A percentile compares a stretch with the other conserved stretches of the same genome.
These are phyloP conservation scores for Rhinophrynus dorsalis DNA, from an alignment of 2,797 vertebrate species.

Conservation along the genomic window DNA sequence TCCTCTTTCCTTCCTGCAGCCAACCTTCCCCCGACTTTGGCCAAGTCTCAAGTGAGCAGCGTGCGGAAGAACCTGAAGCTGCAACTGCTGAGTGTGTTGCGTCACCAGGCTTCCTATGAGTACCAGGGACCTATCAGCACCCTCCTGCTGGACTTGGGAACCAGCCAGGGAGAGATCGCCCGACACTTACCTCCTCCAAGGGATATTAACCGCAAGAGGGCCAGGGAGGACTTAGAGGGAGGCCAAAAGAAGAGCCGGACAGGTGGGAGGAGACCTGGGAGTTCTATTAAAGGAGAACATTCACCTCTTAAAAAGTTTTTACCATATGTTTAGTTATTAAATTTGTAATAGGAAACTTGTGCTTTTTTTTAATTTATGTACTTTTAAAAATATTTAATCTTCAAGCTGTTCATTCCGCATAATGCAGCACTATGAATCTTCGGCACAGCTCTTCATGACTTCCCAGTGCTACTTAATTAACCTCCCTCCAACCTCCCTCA, in stretches of 20 bases:
- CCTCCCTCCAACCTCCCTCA: no score
- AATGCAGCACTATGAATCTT: no score
- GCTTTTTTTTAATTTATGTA: no score
- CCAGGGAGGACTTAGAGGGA: constrained; percentile 78
- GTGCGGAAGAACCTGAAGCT: constrained; percentile 94
- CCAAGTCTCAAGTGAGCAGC: constrained; percentile 96
- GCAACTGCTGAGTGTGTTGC: constrained; percentile 86
- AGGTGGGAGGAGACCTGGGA: constrained; percentile 66
- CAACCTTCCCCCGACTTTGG: constrained; percentile 89
- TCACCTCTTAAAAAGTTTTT: no score
- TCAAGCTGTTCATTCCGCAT: no score
- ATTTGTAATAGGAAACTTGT: no score
- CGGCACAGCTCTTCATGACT: no score
- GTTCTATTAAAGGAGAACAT: no score
- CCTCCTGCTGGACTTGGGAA: constrained; percentile 87
- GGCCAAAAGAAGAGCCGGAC: constrained; percentile 89
- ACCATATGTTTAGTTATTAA: no score
- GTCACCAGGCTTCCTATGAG: constrained; percentile 85
- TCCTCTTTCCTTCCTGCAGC: constrained; percentile 64
- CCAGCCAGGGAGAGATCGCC: constrained; percentile 85
- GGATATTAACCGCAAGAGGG: constrained; percentile 76
- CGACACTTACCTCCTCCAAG: constrained; percentile 77
- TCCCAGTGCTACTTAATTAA: no score
- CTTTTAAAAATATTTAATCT: no score
- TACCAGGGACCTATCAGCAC: constrained; percentile 92